Conservation (phyloP, 2,888 invertebrate genomes). For the Eurytoma californica region DNA sequence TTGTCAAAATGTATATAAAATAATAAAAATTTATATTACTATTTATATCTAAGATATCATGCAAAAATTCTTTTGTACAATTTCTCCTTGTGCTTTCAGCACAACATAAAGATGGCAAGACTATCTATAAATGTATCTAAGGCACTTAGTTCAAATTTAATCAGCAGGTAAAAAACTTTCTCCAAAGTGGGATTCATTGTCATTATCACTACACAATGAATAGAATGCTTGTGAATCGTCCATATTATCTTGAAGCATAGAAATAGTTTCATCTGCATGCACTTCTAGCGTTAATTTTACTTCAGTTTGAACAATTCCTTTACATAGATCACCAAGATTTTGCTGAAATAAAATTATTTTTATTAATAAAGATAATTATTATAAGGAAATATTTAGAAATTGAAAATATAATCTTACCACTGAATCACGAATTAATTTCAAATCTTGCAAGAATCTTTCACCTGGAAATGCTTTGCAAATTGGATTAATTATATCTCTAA, state of each 20-base stretch:
- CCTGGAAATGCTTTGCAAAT: constrained; percentile 70
- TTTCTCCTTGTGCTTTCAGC: constrained; percentile 42
- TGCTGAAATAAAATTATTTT: constrained; percentile 59
- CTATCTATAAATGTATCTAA: constrained; percentile 11
- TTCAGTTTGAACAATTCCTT: constrained; percentile 68
- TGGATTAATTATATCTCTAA: constrained; percentile 67
- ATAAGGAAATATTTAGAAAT: not conserved
- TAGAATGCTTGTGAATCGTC: constrained; percentile 71
- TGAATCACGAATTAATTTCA: constrained; percentile 68
- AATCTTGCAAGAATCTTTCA: constrained; percentile 66
- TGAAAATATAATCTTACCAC: constrained; percentile 61
- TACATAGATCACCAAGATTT: constrained; percentile 70
- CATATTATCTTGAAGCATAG: constrained; percentile 68
- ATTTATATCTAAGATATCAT: constrained; percentile 41
- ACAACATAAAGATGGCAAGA: constrained; percentile 44
- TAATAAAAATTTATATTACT: constrained; percentile 51
- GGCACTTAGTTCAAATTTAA: constrained; percentile 41
- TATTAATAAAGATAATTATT: not conserved
- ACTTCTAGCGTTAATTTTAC: constrained; percentile 71
- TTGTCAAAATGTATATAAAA: constrained; percentile 48
- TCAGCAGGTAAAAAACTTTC: constrained; percentile 67
- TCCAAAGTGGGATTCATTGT: constrained; percentile 64
- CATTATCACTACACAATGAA: constrained; percentile 69
- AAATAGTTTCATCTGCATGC: constrained; percentile 69
- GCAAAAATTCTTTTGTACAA: constrained; percentile 50